A percentile compares a stretch with the other conserved stretches of the same genome.
Evolutionary conservation across 2,113 vertebrate genomes (phyloP).

Genomic region (Pelusios castaneus): DNA sequence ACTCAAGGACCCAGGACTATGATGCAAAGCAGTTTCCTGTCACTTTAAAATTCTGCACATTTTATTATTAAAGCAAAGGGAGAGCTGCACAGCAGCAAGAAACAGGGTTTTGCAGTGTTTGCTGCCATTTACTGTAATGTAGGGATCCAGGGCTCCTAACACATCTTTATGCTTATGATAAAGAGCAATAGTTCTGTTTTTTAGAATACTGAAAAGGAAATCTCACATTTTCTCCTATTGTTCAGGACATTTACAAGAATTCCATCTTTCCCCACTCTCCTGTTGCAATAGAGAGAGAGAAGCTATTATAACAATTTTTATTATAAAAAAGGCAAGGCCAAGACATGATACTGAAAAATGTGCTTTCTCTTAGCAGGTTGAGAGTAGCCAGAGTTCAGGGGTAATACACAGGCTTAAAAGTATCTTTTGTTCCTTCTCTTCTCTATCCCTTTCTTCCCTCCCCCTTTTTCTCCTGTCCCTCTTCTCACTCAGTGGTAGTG

Average conservation of each 20-base stretch:
- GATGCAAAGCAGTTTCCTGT: neutral
- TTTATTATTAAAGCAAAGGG: neutral
- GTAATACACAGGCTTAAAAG: neutral
- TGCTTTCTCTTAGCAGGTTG: neutral
- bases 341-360: neutral
- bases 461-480: neutral
- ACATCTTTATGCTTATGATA: neutral
- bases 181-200: neutral
- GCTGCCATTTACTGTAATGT: neutral
- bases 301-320: neutral
- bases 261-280: neutral
- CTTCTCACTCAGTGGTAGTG: neutral
- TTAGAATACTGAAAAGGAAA: neutral
- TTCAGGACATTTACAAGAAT: neutral
- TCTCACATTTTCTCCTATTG: neutral
- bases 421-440: neutral
- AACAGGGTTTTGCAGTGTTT: neutral
- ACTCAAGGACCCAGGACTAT: neutral
- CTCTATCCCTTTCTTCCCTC: neutral
- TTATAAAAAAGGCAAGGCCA: neutral
- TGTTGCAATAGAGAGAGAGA: neutral
- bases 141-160: neutral
- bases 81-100: neutral
- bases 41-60: neutral
- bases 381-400: neutral